These are phyloP conservation scores for Acrocephalus kingi DNA, from an alignment of 2,113 vertebrate genomes.

Conservation along the genomic window DNA sequence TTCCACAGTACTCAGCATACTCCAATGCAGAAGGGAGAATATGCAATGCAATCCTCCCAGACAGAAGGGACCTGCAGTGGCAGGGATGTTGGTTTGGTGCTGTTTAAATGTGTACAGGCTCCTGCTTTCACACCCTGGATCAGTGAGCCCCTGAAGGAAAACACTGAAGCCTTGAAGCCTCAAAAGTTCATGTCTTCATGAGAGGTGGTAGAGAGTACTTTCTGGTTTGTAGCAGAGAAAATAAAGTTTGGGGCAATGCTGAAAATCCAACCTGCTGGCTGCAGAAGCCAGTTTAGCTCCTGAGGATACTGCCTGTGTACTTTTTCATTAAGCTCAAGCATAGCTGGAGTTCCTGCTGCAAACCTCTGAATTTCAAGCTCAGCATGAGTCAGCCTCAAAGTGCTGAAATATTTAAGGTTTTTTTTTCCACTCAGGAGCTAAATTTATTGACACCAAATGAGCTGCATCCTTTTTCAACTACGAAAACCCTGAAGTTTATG, in stretches of 20 bases:
- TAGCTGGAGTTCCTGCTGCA: conserved; percentile 43
- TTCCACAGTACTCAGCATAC: not conserved
- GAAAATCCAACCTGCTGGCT: not conserved
- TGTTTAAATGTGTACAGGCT: not conserved
- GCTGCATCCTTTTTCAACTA: conserved; percentile 1
- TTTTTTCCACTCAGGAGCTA: not conserved
- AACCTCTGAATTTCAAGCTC: conserved; percentile 54
- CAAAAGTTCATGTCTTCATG: not conserved
- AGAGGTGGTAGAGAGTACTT: not conserved
- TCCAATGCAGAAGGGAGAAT: not conserved
- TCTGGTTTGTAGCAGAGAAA: not conserved
- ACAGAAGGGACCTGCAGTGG: not conserved
- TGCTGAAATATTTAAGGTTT: conserved; percentile 66
- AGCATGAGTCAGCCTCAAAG: conserved; percentile 34
- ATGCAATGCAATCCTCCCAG: not conserved
- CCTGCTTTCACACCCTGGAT: not conserved
- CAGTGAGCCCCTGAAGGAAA: not conserved
- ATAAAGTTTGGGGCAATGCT: not conserved
- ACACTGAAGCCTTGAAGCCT: not conserved
- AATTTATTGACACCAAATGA: not conserved
- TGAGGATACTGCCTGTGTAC: conserved; percentile 3
- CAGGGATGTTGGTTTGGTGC: not conserved
- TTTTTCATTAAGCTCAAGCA: conserved; percentile 52
- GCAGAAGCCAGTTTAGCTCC: conserved; percentile 14
- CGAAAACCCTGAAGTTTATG: not conserved